Conservation (phyloP, 1,140 invertebrate species). For the Thaumatotibia leucotreta region DNA sequence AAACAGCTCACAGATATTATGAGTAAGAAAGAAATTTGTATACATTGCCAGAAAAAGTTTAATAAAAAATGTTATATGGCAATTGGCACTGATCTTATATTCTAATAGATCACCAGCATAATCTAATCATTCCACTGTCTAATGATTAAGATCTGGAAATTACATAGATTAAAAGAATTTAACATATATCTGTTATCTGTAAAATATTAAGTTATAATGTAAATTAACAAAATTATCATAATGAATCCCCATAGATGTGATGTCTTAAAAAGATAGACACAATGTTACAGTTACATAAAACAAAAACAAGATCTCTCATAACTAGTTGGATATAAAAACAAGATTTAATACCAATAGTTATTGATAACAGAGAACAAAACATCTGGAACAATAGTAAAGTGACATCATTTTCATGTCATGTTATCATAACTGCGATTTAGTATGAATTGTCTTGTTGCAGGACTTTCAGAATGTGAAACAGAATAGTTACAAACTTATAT, state of each 20-base stretch:
- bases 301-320: slow-evolving; percentile 3
- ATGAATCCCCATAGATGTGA: background rate
- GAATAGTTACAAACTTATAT: background rate
- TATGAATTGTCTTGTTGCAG: background rate
- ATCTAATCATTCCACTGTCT: too few species aligned
- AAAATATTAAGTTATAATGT: background rate
- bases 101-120: too few species aligned
- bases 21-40: too few species aligned
- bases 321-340: background rate
- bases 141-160: background rate
- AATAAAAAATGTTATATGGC: too few species aligned
- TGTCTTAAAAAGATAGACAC: background rate
- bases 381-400: background rate
- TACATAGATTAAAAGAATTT: too few species aligned
- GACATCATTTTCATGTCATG: background rate
- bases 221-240: background rate
- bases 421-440: background rate
- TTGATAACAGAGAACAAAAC: slow-evolving; percentile 10
- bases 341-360: background rate
- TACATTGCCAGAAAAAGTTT: too few species aligned
- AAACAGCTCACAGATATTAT: too few species aligned
- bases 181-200: too few species aligned
- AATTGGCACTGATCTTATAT: too few species aligned
- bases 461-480: background rate
- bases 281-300: background rate